Evolutionary conservation across 2,888 invertebrate species (phyloP), one percentile per base, ranked within the genome.

Genomic region (Tineola bisselliella): DNA sequence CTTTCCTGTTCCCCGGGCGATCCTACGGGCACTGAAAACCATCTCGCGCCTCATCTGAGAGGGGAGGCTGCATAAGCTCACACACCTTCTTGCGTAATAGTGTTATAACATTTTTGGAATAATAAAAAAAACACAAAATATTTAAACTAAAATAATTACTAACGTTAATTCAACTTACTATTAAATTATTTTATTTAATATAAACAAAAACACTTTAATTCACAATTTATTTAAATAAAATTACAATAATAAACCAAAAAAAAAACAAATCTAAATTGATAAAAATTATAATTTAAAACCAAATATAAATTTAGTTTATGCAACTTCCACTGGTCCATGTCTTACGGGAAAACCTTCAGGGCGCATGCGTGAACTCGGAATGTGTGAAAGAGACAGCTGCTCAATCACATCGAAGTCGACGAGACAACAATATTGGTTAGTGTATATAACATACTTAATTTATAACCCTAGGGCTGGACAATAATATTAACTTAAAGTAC

Each of bases 11-110:
- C 68, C 69, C 67, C 68, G 80, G 81, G 81, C 75, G 73, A 75
- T 77, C 70, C 70, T 72, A 64, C 77, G 75, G 76, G 78, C 69
- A 76, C 72, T 80, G 74, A 84, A 78, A 79, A 80, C 84, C 79
- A 84, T 77, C 72, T 83, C 81, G 48, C 69, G 70, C 73, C 71
- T 69, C 71, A 74, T 63, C 66, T 65, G 70, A 64, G 72, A 71
- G 72, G 83, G 73, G 86, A 79, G 84, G 83, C 82, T 79, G 67
- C 83, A 68, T 81, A 82, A 64, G 67, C 71, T 74, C 72, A 65
- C 70, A 74, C 76, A 77, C 78, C 79, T 83, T 81, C 84, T 86
- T 86, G 86, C 86, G 84, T 86, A 86, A 86, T 84, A 78, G 10
- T 6, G 10, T 1, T 3, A 12, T 10, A 12, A 79, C 77, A 77